phyloP scores from a whole-genome alignment of 2,797 vertebrate genomes.

The Limosa lapponica region DNA sequence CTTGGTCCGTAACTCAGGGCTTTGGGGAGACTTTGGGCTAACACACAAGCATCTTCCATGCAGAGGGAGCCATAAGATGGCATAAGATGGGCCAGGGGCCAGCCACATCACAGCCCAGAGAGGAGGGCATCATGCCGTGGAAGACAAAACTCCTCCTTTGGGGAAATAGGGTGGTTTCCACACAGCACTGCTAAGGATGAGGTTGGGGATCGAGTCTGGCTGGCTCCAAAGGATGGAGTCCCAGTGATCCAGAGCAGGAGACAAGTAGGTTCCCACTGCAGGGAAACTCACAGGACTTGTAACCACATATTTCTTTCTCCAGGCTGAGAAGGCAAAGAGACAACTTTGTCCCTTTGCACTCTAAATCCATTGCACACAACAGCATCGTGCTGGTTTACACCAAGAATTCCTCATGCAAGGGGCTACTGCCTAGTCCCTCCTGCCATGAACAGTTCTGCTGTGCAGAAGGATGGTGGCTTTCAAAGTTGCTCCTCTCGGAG shows the following conservation, averaged over 20 bases:
- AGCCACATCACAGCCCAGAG: fast-evolving
- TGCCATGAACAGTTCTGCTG: fast-evolving
- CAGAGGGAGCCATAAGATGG: fast-evolving
- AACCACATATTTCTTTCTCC: background rate
- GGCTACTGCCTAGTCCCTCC: too few relatives aligned
- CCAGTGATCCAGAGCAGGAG: fast-evolving
- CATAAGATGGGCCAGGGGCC: background rate
- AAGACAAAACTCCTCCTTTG: background rate
- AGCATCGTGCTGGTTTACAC: background rate
- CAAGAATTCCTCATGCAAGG: fast-evolving
- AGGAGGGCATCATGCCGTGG: fast-evolving
- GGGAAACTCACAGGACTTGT: background rate
- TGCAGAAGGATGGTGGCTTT: background rate
- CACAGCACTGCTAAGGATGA: fast-evolving
- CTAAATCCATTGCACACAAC: background rate
- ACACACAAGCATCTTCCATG: background rate
- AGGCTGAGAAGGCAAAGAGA: background rate
- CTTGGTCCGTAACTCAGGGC: fast-evolving
- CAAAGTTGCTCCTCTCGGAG: background rate
- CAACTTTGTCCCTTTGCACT: background rate
- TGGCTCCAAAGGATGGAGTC: background rate
- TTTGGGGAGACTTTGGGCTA: background rate
- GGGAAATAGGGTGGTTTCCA: background rate
- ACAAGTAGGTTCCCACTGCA: background rate
- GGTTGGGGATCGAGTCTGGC: fast-evolving